Percentiles rank a stretch among this genome's conserved stretches.
phyloP scores from a whole-genome alignment of 1,140 invertebrate species.

The Tyrophagus putrescentiae region DNA sequence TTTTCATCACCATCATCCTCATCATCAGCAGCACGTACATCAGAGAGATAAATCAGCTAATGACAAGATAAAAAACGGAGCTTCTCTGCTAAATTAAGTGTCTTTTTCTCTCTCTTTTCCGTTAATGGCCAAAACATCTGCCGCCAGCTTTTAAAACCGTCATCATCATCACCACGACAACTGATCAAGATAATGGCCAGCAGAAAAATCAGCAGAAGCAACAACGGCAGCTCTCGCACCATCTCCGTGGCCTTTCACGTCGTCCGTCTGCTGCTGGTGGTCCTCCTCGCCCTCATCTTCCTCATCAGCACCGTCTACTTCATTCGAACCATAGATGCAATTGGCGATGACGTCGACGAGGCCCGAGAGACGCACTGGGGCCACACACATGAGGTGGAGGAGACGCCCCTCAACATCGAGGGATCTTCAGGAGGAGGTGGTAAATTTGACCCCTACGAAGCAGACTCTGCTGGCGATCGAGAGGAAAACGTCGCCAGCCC shows the following conservation, averaged over 20 bases:
- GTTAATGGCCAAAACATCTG: too few species aligned
- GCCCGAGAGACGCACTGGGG: conserved; percentile 11
- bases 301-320: conserved; percentile 10
- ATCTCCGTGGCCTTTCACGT: neutral
- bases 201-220: too few species aligned
- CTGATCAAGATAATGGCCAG: neutral
- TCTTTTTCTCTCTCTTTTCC: neutral
- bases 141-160: too few species aligned
- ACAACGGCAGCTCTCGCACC: too few species aligned
- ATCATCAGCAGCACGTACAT: neutral
- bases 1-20: neutral
- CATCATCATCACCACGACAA: neutral
- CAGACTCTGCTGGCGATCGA: neutral
- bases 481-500: neutral
- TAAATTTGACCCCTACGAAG: conserved; percentile 7
- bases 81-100: neutral
- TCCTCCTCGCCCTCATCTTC: neutral
- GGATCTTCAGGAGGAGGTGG: neutral
- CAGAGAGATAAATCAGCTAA: neutral
- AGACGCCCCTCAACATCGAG: neutral
- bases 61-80: neutral
- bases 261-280: neutral
- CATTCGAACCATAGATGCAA: conserved; percentile 16
- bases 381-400: conserved; percentile 7
- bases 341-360: conserved; percentile 17